Percentiles rank a stretch among this genome's conserved stretches.
phyloP scores from a whole-genome alignment of 2,797 vertebrate species.

The Catostomus latipinnis region DNA sequence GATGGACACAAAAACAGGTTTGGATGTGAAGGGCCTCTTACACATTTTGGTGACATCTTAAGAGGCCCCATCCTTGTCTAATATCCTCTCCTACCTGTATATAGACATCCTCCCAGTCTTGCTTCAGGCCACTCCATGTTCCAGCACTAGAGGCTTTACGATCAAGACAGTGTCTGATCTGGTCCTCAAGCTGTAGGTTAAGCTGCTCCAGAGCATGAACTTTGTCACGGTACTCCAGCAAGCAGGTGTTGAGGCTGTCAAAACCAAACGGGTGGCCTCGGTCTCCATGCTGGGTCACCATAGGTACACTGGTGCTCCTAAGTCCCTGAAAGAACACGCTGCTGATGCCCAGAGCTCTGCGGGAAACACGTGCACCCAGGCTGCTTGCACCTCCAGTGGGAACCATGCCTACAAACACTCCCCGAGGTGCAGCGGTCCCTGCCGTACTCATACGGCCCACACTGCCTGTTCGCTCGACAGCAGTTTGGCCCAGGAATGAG shows the following conservation, averaged over 20 bases:
- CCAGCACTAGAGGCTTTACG: conserved; percentile 81
- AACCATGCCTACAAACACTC: conserved; percentile 77
- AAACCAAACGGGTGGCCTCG: conserved; percentile 65
- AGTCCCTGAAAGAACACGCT: conserved; percentile 92
- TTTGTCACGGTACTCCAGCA: conserved; percentile 92
- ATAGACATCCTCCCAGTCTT: conserved; percentile 90
- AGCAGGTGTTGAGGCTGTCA: conserved; percentile 82
- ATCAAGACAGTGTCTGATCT: conserved; percentile 86
- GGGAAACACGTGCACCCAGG: conserved; percentile 86
- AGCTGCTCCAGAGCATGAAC: conserved; percentile 87
- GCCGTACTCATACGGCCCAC: conserved; percentile 63
- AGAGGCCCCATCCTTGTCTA: not conserved
- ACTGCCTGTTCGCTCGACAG: conserved; percentile 66
- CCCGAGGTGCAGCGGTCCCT: conserved; percentile 62
- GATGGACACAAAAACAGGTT: no score
- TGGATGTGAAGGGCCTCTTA: no score
- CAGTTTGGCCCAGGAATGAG: conserved; percentile 83
- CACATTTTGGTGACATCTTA: no score
- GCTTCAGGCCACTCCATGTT: conserved; percentile 82
- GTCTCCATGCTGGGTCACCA: conserved; percentile 71
- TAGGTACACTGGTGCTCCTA: conserved; percentile 78
- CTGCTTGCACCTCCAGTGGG: conserved; percentile 73
- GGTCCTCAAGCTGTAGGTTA: conserved; percentile 90
- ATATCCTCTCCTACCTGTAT: conserved; percentile 80
- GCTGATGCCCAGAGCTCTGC: conserved; percentile 91